phyloP scores from a whole-genome alignment of 92 coral and sea anemone genomes.

The Porites divaricata region DNA sequence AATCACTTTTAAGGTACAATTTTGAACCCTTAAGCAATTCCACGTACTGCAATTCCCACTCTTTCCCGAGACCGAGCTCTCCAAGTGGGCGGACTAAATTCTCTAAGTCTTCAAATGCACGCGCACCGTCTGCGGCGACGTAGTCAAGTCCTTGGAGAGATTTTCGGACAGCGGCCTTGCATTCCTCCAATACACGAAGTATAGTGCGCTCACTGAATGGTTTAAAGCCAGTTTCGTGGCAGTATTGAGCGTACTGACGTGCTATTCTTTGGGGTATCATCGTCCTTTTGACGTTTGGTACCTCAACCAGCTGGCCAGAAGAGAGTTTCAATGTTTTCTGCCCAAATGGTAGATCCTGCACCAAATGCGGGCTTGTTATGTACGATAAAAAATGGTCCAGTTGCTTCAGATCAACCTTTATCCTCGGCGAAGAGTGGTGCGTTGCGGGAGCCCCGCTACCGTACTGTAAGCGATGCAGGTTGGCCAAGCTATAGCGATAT shows the following conservation, averaged over 20 bases:
- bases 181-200: slow-evolving; percentile 30
- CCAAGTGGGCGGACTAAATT: too few species aligned
- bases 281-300: slow-evolving; percentile 45
- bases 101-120: background rate
- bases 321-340: slow-evolving; percentile 36
- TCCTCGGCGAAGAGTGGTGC: slow-evolving; percentile 21
- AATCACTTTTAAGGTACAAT: background rate
- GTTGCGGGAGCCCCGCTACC: slow-evolving; percentile 24
- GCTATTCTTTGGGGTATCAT: slow-evolving; percentile 42
- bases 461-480: slow-evolving; percentile 47
- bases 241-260: slow-evolving; percentile 44
- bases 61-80: too few species aligned
- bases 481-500: background rate
- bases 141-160: slow-evolving; percentile 56
- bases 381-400: slow-evolving; percentile 27
- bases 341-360: slow-evolving; percentile 44
- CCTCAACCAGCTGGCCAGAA: slow-evolving; percentile 25
- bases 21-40: too few species aligned
- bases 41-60: too few species aligned
- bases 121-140: slow-evolving; percentile 45
- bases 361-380: slow-evolving; percentile 39
- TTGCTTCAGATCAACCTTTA: slow-evolving; percentile 30
- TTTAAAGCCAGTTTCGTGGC: slow-evolving; percentile 37
- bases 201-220: slow-evolving; percentile 43
- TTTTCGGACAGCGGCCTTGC: slow-evolving; percentile 45